Percentiles rank a stretch among this genome's conserved stretches.
phyloP scores from a whole-genome alignment of 2,888 invertebrate species.

The Macrosoma leucophasiata region DNA sequence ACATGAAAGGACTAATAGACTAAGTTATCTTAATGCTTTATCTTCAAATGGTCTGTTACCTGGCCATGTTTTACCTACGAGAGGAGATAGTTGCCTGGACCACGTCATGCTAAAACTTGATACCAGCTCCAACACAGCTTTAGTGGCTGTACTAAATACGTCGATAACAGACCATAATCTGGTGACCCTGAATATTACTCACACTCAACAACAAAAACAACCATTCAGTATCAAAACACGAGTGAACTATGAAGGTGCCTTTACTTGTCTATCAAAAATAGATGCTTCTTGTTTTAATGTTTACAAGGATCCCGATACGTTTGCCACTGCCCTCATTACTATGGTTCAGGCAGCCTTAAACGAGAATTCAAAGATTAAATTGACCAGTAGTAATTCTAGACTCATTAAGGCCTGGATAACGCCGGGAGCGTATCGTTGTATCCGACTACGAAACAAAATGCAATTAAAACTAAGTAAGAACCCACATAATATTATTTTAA shows the following conservation, averaged over 20 bases:
- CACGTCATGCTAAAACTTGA: constrained; percentile 4
- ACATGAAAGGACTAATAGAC: background rate
- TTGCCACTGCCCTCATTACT: constrained; percentile 2
- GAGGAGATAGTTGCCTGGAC: constrained; percentile 6
- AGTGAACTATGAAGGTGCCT: constrained; percentile 1
- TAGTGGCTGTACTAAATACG: constrained; percentile 3
- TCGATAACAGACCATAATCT: constrained; percentile 5
- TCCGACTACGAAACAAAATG: constrained; percentile 5
- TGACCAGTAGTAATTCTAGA: background rate
- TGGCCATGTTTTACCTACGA: constrained; percentile 1
- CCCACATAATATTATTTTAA: too few relatives aligned
- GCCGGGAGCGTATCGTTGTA: constrained; percentile 3
- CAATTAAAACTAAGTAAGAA: constrained; percentile 2
- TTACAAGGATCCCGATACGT: constrained; percentile 4
- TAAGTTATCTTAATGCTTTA: constrained; percentile 3
- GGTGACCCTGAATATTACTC: background rate
- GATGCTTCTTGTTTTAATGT: constrained; percentile 6
- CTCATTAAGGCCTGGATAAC: constrained; percentile 9
- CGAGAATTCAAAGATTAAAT: background rate
- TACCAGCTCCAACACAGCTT: constrained; percentile 1
- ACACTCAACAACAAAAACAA: background rate
- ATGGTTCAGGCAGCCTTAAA: background rate
- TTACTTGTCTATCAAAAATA: background rate
- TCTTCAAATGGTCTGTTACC: constrained; percentile 2
- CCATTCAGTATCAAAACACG: background rate